Percentiles rank a stretch among this genome's conserved stretches.
Conservation (phyloP, 1,140 invertebrate species). For the Drosophila sproati region DNA sequence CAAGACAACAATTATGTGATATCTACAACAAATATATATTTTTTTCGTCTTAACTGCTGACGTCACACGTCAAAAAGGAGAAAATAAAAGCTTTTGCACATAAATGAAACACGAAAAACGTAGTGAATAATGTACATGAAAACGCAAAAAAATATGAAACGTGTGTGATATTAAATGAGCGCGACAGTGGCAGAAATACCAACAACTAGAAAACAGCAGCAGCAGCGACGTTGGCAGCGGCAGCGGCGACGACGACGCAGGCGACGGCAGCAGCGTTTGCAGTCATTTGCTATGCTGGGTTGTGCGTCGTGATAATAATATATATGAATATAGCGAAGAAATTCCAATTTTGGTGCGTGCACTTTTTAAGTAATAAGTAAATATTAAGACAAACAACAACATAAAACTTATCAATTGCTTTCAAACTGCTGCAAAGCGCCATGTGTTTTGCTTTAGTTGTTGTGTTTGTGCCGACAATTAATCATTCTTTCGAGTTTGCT, state of each 20-base stretch:
- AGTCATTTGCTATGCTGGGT: conserved; percentile 37
- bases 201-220: conserved; percentile 29
- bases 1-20: conserved; percentile 78
- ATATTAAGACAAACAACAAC: neutral
- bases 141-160: conserved; percentile 72
- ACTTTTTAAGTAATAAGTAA: conserved; percentile 13
- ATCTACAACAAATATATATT: conserved; percentile 61
- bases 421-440: conserved; percentile 22
- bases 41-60: conserved; percentile 60
- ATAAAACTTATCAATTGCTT: conserved; percentile 22
- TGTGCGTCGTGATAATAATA: conserved; percentile 37
- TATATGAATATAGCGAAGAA: conserved; percentile 37
- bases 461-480: conserved; percentile 37
- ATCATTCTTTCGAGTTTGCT: conserved; percentile 55
- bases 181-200: conserved; percentile 46
- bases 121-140: conserved; percentile 44
- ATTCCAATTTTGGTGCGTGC: conserved; percentile 57
- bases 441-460: conserved; percentile 16
- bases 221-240: conserved; percentile 41
- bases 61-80: conserved; percentile 56
- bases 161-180: conserved; percentile 79
- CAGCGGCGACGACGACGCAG: conserved; percentile 40
- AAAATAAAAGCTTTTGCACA: conserved; percentile 26
- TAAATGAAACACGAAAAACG: conserved; percentile 38
- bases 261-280: conserved; percentile 21